Conservation (phyloP, 2,797 vertebrate genomes). For the Centropyge bicolor region DNA sequence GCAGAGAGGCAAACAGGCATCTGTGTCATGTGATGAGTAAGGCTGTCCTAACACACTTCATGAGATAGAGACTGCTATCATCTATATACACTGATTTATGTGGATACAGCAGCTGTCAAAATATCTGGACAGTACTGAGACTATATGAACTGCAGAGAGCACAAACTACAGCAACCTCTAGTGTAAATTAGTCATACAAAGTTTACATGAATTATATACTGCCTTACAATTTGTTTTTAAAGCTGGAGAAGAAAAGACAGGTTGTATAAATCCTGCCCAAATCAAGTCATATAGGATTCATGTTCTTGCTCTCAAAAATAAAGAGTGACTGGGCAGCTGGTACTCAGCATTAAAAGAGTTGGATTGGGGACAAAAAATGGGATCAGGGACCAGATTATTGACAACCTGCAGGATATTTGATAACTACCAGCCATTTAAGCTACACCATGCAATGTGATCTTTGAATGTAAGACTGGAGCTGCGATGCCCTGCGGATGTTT, state of each 20-base stretch:
- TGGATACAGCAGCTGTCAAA: neutral
- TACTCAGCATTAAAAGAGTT: neutral
- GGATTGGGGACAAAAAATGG: neutral
- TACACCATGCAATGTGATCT: neutral
- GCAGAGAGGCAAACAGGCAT: slow-evolving; percentile 46
- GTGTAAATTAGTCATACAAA: neutral
- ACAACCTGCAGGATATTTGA: no score
- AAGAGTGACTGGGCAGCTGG: neutral
- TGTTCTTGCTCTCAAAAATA: neutral
- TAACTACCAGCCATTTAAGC: no score
- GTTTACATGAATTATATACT: neutral
- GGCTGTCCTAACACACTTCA: neutral
- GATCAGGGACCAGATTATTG: neutral
- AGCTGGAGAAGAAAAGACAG: neutral
- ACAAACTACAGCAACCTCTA: neutral
- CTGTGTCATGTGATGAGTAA: neutral
- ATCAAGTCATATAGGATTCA: neutral
- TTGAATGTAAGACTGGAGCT: neutral
- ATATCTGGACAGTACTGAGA: neutral
- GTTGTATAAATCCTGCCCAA: no score
- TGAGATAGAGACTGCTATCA: neutral
- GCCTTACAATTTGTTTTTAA: neutral
- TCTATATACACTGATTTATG: neutral
- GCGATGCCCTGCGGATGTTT: neutral
- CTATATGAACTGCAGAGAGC: neutral